phyloP scores from a whole-genome alignment of 2,797 vertebrate genomes.

The Bufotes viridis region DNA sequence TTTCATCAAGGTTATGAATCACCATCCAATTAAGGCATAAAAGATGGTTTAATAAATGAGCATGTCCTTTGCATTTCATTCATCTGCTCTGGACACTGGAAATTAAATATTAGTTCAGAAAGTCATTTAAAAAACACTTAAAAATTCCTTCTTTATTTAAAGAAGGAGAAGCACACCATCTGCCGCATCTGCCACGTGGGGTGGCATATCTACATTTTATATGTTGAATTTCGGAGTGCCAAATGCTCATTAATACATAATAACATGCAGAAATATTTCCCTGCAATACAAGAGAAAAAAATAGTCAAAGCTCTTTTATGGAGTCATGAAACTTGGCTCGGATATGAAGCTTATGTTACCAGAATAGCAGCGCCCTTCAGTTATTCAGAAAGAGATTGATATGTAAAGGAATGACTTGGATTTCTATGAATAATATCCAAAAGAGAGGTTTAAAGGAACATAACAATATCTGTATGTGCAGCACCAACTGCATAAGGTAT shows the following conservation, averaged over 20 bases:
- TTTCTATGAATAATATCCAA: conserved; percentile 1
- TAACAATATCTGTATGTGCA: not conserved
- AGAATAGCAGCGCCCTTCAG: conserved; percentile 33
- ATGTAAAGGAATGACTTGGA: not conserved
- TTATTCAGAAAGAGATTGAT: conserved; percentile 33
- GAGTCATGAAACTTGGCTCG: conserved; percentile 25
- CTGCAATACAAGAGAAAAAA: conserved; percentile 19
- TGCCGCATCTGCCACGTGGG: conserved; percentile 45
- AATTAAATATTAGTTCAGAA: conserved; percentile 46
- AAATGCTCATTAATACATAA: conserved; percentile 56
- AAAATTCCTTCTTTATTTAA: conserved; percentile 20
- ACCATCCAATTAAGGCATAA: conserved; percentile 55
- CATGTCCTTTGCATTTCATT: conserved; percentile 34
- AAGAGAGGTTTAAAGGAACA: not conserved
- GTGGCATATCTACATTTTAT: conserved; percentile 12
- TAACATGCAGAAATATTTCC: conserved; percentile 38
- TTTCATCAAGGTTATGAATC: conserved; percentile 58
- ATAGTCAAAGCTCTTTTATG: conserved; percentile 27
- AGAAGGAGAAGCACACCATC: conserved; percentile 37
- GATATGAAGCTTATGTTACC: conserved; percentile 20
- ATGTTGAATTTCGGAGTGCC: conserved; percentile 25
- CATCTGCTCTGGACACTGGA: conserved; percentile 47
- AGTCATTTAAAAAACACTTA: not conserved
- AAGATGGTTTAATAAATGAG: conserved; percentile 32
- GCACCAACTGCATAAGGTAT: no score